Evolutionary conservation across 2,888 invertebrate genomes (phyloP), one percentile per base, ranked within the genome.

Genomic region (Phasia obesa): DNA sequence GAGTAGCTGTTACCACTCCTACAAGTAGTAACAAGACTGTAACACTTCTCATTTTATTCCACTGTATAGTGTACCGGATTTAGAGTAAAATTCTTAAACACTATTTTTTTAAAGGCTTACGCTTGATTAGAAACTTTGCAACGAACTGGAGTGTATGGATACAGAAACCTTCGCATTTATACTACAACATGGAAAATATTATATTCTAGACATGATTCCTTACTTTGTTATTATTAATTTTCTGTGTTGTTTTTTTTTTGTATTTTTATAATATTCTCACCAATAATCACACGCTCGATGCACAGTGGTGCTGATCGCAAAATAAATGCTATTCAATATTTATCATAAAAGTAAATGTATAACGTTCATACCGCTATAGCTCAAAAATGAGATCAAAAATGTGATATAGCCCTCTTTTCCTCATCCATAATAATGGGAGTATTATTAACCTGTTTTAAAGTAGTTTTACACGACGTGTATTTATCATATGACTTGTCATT

Each of bases 151-250:
- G 47, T 76, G 83, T 67, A 60, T 71, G 75, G 60, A 76, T 42
- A 62, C 60, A 75, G 51, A 70, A 75, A 62, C 79, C 69, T 71
- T 76, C 38, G 49, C 83, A 83, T 83, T 83, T 83, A 83, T 83
- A 83, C 79, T 75, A 49, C 71, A 25, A 47, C 57, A 53, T 47
- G 70, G 53, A 75, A 79, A 79, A 79, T 83, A 79, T 67, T 53
- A 44, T 62, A 83, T 83, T 83, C 83, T 76, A 38, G 83, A 38
- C 83, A 83, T 79, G 83, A 71, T 71, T 70, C 53, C 57, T 74
- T 38, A 42, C 19, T 21, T 77, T 49, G 25, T 42, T 59, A 21
- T 27, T 38, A 49, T 69, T 31, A 11, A 21, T 25, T 65, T 76
- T 59, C 31, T 17, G 49, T 57, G 11, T 74, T 74, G 44, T 4